These are phyloP conservation scores for Psittacus erithacus DNA, from an alignment of 2,113 vertebrate species.

Conservation along the genomic window DNA sequence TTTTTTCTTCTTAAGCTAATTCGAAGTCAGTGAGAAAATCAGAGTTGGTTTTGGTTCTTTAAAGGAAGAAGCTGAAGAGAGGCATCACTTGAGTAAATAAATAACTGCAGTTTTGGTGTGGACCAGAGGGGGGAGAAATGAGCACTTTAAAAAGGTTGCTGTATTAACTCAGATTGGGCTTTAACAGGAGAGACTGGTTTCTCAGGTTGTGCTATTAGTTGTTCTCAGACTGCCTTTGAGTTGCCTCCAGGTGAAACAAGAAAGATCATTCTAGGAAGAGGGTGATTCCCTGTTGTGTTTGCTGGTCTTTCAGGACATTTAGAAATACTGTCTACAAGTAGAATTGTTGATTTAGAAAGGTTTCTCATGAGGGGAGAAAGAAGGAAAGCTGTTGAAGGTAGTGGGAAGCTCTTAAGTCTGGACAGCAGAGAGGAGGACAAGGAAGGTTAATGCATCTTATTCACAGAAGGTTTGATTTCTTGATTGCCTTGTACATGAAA, in stretches of 20 bases:
- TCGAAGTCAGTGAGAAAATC: background rate
- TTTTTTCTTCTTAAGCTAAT: background rate
- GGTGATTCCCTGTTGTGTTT: background rate
- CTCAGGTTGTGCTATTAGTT: background rate
- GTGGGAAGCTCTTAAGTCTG: background rate
- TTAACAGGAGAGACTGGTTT: background rate
- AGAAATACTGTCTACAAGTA: background rate
- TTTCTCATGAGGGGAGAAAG: background rate
- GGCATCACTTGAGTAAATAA: background rate
- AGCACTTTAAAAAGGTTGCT: background rate
- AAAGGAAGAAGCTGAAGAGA: background rate
- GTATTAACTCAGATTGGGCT: background rate
- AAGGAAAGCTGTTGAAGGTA: background rate
- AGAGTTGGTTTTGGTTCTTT: background rate
- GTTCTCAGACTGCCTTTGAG: background rate
- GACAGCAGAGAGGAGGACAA: background rate
- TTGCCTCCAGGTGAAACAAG: background rate
- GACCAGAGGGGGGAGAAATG: constrained; percentile 11
- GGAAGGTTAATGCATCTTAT: background rate
- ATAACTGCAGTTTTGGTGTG: background rate
- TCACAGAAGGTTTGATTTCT: background rate
- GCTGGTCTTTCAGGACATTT: background rate
- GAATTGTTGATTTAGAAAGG: background rate
- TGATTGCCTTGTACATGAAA: accelerated
- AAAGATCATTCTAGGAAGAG: background rate